Conservation (phyloP, 2,888 invertebrate species). For the Stenolophus ochropezus region DNA sequence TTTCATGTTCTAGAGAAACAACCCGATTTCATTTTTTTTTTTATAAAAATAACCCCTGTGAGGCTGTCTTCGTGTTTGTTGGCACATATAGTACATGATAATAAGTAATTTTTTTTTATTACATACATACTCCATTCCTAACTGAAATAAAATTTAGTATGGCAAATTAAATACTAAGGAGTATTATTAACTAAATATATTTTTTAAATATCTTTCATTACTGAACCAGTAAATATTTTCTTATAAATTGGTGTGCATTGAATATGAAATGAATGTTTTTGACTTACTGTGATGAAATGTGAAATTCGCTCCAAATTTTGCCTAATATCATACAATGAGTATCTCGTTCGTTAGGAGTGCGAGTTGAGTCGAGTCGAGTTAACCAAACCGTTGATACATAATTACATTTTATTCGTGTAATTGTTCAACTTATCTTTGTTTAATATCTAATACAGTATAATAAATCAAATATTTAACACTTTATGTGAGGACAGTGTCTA, state of each 20-base stretch:
- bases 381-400: constrained; percentile 12
- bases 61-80: no score
- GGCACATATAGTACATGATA: no score
- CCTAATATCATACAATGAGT: background rate
- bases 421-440: constrained; percentile 13
- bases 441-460: constrained; percentile 17
- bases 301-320: background rate
- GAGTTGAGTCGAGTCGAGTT: background rate
- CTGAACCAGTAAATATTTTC: no score
- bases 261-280: background rate
- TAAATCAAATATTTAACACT: constrained; percentile 22
- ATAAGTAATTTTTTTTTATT: no score
- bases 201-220: no score
- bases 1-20: no score
- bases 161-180: no score
- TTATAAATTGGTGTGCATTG: background rate
- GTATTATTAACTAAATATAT: no score
- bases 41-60: no score
- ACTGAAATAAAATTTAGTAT: no score
- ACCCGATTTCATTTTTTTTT: no score
- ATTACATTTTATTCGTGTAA: constrained; percentile 11
- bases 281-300: background rate
- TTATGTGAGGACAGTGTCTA: constrained; percentile 9
- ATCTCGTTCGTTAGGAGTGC: background rate
- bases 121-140: no score